Conservation (phyloP, 2,888 invertebrate genomes). For the Magallana nippona region DNA sequence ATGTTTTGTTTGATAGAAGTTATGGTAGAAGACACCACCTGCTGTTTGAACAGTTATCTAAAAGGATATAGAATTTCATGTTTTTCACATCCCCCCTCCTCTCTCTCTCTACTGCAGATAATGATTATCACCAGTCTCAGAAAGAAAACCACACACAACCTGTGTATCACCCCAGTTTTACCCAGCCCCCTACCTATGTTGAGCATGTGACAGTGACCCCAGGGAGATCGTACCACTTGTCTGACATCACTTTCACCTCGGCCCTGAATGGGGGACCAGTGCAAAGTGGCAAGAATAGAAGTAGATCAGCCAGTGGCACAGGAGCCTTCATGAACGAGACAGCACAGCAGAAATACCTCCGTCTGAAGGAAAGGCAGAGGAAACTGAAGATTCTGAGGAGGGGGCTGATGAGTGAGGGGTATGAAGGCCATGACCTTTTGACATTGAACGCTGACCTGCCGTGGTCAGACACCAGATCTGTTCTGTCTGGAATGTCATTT, state of each 20-base stretch:
- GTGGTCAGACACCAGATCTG: constrained; percentile 65
- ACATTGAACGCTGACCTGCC: constrained; percentile 56
- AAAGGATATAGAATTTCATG: too few relatives aligned
- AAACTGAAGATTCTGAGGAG: constrained; percentile 69
- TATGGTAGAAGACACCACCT: too few relatives aligned
- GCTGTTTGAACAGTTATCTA: too few relatives aligned
- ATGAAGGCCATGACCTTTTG: constrained; percentile 59
- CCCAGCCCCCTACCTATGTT: constrained; percentile 34
- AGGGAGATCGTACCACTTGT: constrained; percentile 58
- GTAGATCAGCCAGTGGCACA: constrained; percentile 31
- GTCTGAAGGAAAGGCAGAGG: constrained; percentile 73
- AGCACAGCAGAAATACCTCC: constrained; percentile 74
- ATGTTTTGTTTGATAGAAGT: too few relatives aligned
- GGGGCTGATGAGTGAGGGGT: constrained; percentile 61
- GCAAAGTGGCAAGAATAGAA: background rate
- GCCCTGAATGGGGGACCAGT: constrained; percentile 48
- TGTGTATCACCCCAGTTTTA: background rate
- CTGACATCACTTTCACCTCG: constrained; percentile 59
- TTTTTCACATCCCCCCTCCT: too few relatives aligned
- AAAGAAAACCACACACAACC: constrained; percentile 30
- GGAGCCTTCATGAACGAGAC: constrained; percentile 56
- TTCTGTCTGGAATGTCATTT: constrained; percentile 70
- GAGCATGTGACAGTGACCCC: constrained; percentile 35
- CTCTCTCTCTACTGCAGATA: background rate
- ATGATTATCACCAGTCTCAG: background rate